Percentiles rank a stretch among this genome's conserved stretches.
Conservation (phyloP, 2,797 vertebrate species). For the Thripadectes ignobilis region DNA sequence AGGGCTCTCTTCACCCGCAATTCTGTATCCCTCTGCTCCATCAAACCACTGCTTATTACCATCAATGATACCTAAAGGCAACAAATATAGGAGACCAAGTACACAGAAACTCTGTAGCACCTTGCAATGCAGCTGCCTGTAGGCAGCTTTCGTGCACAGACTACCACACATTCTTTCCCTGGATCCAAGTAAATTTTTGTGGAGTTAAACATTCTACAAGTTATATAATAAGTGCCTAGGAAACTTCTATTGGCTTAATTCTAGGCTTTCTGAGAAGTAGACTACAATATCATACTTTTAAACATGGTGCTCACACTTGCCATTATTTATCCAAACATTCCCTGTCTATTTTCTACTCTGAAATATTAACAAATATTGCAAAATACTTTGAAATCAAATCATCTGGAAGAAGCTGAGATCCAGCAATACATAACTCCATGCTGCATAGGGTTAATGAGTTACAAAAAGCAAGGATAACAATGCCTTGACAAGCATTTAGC, state of each 20-base stretch:
- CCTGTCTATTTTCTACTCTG: not conserved
- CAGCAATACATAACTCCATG: not conserved
- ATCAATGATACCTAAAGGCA: not conserved
- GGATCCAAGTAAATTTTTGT: not conserved
- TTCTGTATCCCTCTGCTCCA: fast-evolving
- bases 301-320: not conserved
- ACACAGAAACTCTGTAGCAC: not conserved
- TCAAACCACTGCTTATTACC: not conserved
- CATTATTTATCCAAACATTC: not conserved
- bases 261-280: not conserved
- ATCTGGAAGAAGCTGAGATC: not conserved
- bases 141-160: not conserved
- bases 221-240: not conserved
- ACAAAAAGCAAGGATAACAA: not conserved
- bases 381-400: not conserved
- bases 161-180: not conserved
- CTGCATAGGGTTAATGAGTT: not conserved
- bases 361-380: not conserved
- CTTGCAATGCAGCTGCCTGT: not conserved
- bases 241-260: not conserved
- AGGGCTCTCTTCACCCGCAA: fast-evolving
- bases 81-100: not conserved
- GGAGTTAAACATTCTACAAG: not conserved
- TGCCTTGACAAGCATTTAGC: not conserved
- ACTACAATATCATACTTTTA: not conserved